These are phyloP conservation scores for Pogoniulus pusillus DNA, from an alignment of 2,797 vertebrate species.

Conservation along the genomic window DNA sequence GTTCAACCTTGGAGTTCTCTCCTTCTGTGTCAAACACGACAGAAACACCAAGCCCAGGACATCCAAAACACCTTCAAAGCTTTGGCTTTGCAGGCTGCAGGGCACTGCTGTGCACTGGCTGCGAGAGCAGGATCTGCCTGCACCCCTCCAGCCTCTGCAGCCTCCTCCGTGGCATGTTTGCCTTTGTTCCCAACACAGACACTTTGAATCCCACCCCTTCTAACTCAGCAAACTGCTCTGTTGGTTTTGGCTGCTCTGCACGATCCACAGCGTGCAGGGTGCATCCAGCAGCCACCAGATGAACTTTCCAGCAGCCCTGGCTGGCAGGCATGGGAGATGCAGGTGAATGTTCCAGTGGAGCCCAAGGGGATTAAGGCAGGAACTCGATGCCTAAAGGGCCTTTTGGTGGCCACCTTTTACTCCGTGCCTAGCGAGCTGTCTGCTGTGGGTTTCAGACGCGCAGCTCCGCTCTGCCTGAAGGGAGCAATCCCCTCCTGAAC, in stretches of 20 bases:
- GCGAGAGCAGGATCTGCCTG: neutral
- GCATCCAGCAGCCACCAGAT: neutral
- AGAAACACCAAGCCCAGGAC: neutral
- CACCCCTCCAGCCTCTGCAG: neutral
- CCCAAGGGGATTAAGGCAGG: neutral
- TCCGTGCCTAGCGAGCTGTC: neutral
- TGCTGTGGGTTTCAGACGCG: neutral
- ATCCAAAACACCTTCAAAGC: neutral
- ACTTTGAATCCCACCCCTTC: neutral
- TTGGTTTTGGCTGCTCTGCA: neutral
- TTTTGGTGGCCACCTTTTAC: neutral
- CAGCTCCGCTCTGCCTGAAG: neutral
- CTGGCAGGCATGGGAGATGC: neutral
- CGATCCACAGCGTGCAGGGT: neutral
- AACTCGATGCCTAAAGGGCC: neutral
- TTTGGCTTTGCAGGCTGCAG: neutral
- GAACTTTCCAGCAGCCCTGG: neutral
- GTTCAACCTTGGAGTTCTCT: neutral
- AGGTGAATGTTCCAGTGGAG: neutral
- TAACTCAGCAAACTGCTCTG: neutral
- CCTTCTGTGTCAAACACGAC: neutral
- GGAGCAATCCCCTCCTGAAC: neutral
- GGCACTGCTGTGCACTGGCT: rapidly evolving
- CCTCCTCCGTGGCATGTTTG: neutral
- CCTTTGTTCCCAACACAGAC: neutral